Percentiles rank a stretch among this genome's conserved stretches.
These are phyloP conservation scores for Anableps anableps DNA, from an alignment of 2,797 vertebrate species.

Conservation along the genomic window DNA sequence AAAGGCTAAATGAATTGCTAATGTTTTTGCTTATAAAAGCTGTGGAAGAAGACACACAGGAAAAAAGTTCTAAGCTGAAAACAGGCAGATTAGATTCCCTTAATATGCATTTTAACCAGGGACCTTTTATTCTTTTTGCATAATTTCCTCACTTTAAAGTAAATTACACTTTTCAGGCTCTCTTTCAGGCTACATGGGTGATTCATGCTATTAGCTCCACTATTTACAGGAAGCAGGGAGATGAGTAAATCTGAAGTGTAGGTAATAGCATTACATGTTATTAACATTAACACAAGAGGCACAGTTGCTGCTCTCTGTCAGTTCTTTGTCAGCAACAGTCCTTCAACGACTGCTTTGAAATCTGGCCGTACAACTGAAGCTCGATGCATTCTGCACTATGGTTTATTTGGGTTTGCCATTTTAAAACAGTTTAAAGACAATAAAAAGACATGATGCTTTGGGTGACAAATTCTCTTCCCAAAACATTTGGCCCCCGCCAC, in stretches of 20 bases:
- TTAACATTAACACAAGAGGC: slow-evolving; percentile 10
- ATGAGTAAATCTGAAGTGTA: slow-evolving; percentile 18
- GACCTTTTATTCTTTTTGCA: not conserved
- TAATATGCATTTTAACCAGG: not conserved
- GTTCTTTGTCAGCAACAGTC: not conserved
- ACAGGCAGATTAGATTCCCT: not conserved
- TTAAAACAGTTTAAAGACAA: not conserved
- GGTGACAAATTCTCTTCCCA: not conserved
- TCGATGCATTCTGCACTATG: not conserved
- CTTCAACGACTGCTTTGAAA: not conserved
- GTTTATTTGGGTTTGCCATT: not conserved
- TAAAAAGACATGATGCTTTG: not conserved
- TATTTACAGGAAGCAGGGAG: slow-evolving; percentile 12
- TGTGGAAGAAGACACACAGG: not conserved
- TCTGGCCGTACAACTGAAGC: slow-evolving; percentile 3
- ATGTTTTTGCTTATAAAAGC: not conserved
- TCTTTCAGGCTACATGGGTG: not conserved
- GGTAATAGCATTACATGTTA: not conserved
- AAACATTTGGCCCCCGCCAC: too few relatives aligned
- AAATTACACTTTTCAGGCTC: slow-evolving; percentile 1
- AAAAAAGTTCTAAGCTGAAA: not conserved
- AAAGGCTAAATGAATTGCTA: not conserved
- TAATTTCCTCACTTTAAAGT: not conserved
- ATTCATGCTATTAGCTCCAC: not conserved
- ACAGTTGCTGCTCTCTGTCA: not conserved